These are phyloP conservation scores for Xerus rutilus DNA, from an alignment of 2,797 vertebrate species.

Conservation along the genomic window DNA sequence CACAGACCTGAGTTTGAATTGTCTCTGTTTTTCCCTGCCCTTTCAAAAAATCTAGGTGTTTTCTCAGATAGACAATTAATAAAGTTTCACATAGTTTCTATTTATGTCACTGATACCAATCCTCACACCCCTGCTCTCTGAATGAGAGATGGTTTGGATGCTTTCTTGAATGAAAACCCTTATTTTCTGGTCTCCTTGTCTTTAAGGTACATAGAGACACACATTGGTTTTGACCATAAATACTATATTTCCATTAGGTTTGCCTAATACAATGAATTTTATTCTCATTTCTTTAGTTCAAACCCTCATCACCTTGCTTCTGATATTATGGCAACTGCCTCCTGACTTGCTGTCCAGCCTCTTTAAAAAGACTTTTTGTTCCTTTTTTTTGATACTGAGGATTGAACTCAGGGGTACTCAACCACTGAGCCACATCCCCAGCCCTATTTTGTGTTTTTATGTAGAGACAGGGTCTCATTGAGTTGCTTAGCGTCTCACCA, in stretches of 20 bases:
- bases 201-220: not conserved
- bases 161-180: not conserved
- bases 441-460: too few relatives aligned
- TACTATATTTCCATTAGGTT: not conserved
- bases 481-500: too few relatives aligned
- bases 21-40: constrained; percentile 11
- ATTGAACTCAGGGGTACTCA: too few relatives aligned
- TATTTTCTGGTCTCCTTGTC: constrained; percentile 1
- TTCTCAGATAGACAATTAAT: constrained; percentile 37
- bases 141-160: not conserved
- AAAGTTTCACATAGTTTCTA: constrained; percentile 12
- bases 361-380: not conserved
- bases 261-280: constrained; percentile 5
- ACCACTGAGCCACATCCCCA: too few relatives aligned
- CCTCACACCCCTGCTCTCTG: not conserved
- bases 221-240: not conserved
- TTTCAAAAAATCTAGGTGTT: constrained; percentile 31
- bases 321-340: not conserved
- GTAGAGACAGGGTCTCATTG: too few relatives aligned
- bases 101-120: constrained; percentile 33
- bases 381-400: too few relatives aligned
- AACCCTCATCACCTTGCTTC: not conserved
- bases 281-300: not conserved
- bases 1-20: constrained; percentile 4
- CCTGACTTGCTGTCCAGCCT: not conserved